These are phyloP conservation scores for Trachelus stipa DNA, from an alignment of 2,888 invertebrate genomes.

Conservation along the genomic window DNA sequence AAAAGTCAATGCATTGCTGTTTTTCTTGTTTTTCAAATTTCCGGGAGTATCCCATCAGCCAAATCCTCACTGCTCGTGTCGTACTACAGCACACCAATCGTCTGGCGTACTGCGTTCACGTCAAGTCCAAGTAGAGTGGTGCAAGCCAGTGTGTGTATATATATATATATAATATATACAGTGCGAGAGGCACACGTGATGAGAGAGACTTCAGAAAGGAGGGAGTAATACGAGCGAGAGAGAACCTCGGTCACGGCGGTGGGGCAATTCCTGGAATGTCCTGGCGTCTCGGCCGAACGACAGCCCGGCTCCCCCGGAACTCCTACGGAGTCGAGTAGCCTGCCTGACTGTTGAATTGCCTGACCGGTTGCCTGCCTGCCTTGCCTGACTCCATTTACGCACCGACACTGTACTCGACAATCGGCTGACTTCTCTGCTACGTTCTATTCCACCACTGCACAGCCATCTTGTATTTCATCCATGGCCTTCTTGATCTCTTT, in stretches of 20 bases:
- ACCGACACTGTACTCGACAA: constrained; percentile 16
- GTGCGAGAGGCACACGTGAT: neutral
- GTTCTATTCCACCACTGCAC: neutral
- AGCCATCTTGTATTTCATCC: neutral
- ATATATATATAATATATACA: neutral
- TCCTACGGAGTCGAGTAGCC: constrained; percentile 30
- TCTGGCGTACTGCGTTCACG: neutral
- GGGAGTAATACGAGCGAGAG: constrained; percentile 15
- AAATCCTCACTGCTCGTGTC: neutral
- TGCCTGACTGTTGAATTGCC: constrained; percentile 28
- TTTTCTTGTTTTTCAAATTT: neutral
- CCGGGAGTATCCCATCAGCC: neutral
- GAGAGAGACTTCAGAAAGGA: neutral
- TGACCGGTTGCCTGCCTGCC: constrained; percentile 18
- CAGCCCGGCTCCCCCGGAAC: constrained; percentile 55
- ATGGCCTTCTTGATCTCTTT: neutral
- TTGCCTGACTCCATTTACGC: constrained; percentile 18
- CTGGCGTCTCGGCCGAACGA: constrained; percentile 56
- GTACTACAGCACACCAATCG: neutral
- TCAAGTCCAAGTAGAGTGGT: neutral
- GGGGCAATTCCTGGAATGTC: constrained; percentile 55
- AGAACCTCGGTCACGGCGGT: constrained; percentile 19
- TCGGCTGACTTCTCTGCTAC: neutral
- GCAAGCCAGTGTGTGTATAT: neutral
- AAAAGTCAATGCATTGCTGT: neutral